Evolutionary conservation across 1,140 invertebrate species (phyloP).

Genomic region (Aphidius gifuensis): DNA sequence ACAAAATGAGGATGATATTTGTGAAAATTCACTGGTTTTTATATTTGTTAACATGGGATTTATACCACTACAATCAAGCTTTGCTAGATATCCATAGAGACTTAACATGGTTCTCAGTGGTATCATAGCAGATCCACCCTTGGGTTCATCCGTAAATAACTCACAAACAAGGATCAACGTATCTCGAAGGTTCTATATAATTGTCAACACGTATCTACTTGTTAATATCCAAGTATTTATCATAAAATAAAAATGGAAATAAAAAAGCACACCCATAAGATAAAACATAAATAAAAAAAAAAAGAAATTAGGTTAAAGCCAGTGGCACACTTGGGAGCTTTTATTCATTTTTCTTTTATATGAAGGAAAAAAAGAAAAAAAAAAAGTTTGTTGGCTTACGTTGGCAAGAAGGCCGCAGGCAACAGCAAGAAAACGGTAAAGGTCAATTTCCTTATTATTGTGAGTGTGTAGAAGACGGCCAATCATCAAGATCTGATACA

Average conservation of each 20-base stretch:
- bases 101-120: slow-evolving; percentile 64
- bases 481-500: slow-evolving; percentile 43
- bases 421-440: slow-evolving; percentile 47
- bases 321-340: background rate
- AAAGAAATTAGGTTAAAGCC: background rate
- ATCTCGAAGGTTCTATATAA: slow-evolving; percentile 64
- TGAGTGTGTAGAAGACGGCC: slow-evolving; percentile 32
- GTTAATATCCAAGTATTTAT: too few relatives aligned
- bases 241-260: too few relatives aligned
- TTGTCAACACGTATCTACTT: background rate
- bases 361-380: background rate
- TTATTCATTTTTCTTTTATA: background rate
- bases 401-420: slow-evolving; percentile 45
- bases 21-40: background rate
- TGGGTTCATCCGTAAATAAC: slow-evolving; percentile 75
- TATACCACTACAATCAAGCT: slow-evolving; percentile 59
- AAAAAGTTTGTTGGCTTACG: slow-evolving; percentile 32
- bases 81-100: slow-evolving; percentile 69
- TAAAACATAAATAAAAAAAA: background rate
- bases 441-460: slow-evolving; percentile 22
- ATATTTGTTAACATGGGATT: background rate
- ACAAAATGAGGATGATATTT: background rate
- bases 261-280: too few relatives aligned
- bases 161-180: slow-evolving; percentile 81
- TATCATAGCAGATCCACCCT: slow-evolving; percentile 74